Percentiles rank a stretch among this genome's conserved stretches.
These are phyloP conservation scores for Leucoraja erinaceus DNA, from an alignment of 2,113 vertebrate genomes.

Conservation along the genomic window DNA sequence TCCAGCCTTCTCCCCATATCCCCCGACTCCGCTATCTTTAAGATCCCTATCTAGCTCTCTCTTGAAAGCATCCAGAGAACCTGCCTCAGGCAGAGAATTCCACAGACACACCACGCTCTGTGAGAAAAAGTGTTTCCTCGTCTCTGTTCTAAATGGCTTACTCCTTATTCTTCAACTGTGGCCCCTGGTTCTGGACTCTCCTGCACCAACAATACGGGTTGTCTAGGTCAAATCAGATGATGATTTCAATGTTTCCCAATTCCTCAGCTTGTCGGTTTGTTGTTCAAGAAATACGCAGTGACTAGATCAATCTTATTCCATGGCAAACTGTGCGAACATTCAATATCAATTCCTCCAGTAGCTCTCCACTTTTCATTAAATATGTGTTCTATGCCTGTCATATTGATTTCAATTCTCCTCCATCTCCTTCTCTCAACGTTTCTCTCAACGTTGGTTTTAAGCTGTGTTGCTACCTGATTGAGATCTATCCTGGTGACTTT, in stretches of 20 bases:
- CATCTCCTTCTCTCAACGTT: not conserved
- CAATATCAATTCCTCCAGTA: not conserved
- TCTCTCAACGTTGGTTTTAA: not conserved
- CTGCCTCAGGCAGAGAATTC: too few species aligned
- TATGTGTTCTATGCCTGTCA: not conserved
- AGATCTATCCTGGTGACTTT: not conserved
- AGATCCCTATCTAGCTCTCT: too few species aligned
- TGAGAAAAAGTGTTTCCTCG: too few species aligned
- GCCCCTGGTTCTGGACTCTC: not conserved
- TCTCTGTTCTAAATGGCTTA: too few species aligned
- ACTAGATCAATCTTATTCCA: not conserved
- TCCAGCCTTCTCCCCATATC: too few species aligned
- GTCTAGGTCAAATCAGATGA: not conserved
- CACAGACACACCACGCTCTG: too few species aligned
- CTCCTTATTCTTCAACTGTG: too few species aligned
- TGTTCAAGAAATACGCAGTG: not conserved
- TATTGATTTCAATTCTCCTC: not conserved
- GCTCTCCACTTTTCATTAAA: not conserved
- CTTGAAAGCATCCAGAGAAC: too few species aligned
- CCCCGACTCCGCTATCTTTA: too few species aligned
- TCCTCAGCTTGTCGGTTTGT: not conserved
- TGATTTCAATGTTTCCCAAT: not conserved
- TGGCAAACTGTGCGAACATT: not conserved
- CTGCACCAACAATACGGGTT: not conserved
- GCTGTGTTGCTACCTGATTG: not conserved